A percentile compares a stretch with the other conserved stretches of the same genome.
These are phyloP conservation scores for Craseonycteris thonglongyai DNA, from an alignment of 2,113 vertebrate genomes.

Conservation along the genomic window DNA sequence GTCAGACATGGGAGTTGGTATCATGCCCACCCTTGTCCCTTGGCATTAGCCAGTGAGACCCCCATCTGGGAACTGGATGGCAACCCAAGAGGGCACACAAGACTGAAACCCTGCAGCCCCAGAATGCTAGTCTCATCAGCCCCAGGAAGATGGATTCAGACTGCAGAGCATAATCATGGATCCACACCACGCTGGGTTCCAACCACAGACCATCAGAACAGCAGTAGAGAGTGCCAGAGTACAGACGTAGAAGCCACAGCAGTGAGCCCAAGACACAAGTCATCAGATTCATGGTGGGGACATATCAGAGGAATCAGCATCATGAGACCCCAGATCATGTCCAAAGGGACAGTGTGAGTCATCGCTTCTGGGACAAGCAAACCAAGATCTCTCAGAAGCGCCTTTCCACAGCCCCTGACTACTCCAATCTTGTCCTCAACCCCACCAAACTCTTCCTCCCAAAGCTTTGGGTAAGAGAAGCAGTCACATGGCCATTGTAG, in stretches of 20 bases:
- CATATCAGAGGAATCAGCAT: too few relatives aligned
- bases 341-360: neutral
- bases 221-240: neutral
- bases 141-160: neutral
- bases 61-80: neutral
- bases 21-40: neutral
- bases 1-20: neutral
- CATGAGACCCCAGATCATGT: neutral
- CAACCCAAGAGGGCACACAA: neutral
- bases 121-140: neutral
- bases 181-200: neutral
- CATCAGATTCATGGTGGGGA: neutral
- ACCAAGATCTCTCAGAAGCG: neutral
- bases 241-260: neutral
- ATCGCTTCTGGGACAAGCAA: neutral
- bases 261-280: neutral
- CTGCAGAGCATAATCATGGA: neutral
- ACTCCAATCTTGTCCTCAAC: neutral
- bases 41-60: neutral
- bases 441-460: neutral
- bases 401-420: neutral
- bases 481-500: neutral
- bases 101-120: neutral
- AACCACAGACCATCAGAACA: neutral
- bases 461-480: neutral